phyloP scores from a whole-genome alignment of 2,797 vertebrate genomes.

The Microctenopoma lineatum region DNA sequence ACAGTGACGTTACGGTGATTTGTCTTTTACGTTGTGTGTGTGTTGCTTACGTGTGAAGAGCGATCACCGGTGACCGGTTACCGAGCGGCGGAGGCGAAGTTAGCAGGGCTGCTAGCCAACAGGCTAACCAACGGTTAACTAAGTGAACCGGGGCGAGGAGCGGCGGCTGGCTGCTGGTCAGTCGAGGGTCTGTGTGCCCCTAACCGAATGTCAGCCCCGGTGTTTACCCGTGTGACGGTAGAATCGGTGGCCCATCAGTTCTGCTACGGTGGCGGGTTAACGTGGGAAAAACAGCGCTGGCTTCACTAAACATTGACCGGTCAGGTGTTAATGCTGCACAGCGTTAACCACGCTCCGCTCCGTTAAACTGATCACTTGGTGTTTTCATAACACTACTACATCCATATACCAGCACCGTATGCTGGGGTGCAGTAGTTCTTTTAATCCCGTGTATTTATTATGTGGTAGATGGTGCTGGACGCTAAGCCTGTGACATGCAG shows the following conservation, averaged over 20 bases:
- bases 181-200: constrained; percentile 35
- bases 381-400: constrained; percentile 18
- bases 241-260: constrained; percentile 25
- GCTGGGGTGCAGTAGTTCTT: too few species aligned
- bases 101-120: constrained; percentile 42
- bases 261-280: constrained; percentile 4
- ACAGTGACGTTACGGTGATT: constrained; percentile 68
- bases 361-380: background rate
- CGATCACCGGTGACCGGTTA: constrained; percentile 33
- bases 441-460: background rate
- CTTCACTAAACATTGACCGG: constrained; percentile 12
- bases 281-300: background rate
- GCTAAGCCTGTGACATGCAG: too few species aligned
- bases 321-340: constrained; percentile 14
- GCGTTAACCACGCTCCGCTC: background rate
- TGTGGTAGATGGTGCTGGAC: background rate
- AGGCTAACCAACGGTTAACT: constrained; percentile 29
- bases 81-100: constrained; percentile 5
- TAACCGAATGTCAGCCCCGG: constrained; percentile 8
- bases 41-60: constrained; percentile 14
- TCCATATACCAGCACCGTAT: background rate
- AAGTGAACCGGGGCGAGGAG: constrained; percentile 5
- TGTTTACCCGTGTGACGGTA: constrained; percentile 17
- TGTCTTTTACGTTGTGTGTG: constrained; percentile 14
- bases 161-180: constrained; percentile 23